Base-by-base conservation (phyloP, 1,140 invertebrate species). In the Drosophila pachea region DNA sequence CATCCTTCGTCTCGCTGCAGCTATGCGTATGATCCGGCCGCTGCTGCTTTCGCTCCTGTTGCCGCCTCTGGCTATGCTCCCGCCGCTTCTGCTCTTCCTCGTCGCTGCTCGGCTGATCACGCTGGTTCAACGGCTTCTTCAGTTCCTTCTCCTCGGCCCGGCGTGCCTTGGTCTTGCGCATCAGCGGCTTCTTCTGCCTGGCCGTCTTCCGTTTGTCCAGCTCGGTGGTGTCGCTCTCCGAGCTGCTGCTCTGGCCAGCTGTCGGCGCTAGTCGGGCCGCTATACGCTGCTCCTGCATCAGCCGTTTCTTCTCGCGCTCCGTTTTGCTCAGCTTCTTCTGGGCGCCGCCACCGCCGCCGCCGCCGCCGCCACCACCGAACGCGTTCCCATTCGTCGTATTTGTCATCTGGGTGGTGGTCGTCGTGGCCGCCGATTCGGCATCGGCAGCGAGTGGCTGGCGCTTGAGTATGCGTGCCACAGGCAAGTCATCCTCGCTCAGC, bases 201-300 rank as follows among this genome's bases (percentile, higher is more conserved):
- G 73, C 86, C 0, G 73, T 77, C n/a, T 83, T 87, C 0, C 87
- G 67, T 47, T 81, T 87, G 7, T 78, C 65, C 8, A 88, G 49
- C 66, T 89, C 88, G 5, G 81, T 83, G 42, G 78, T 76, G 49
- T 89, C 88, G 5, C 77, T 89, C 36, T 89, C 88, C 8, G 87
- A 89, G 31, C 86, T 88, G 42, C 84, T 89, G 5, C 74, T 77
- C 9, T 78, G 70, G 0, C 81, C 81, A 29, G 74, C 62, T 6
- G 50, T 42, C 0, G 78, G 69, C 3, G 76, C 76, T 12, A 89
- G 35, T 0, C 88, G 66, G 4, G 88, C 88, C 0, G 88, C 86
- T 5, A 89, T 79, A 5, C 88, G 56, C 16, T 88, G 73, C 65
- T 89, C 88, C 40, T 88, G 82, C 32, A 86, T 71, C 35, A 71